Evolutionary conservation across 37 sponge, comb jelly and placozoan genomes (phyloP), one percentile per base, ranked within the genome.

Genomic region (Amphimedon queenslandica): DNA sequence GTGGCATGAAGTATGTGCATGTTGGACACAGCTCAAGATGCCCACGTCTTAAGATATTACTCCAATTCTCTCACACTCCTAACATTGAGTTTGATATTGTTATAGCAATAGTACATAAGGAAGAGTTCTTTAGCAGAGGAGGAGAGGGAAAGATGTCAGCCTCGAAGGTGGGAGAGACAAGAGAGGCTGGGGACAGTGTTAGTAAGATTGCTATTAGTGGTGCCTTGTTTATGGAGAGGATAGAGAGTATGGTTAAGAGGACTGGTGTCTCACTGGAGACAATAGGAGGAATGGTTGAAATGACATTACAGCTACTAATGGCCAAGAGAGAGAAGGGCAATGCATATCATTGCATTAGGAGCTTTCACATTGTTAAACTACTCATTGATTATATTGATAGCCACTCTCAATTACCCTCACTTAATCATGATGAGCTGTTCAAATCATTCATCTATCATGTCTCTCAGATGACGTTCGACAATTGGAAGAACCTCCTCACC

Each of bases 291-390:
- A 57, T 85, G 10, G 80, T 89, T 16, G 94, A 89, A 47, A 81
- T 86, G 71, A 55, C 47, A 34, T 82, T 78, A 3, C 76, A 73
- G 42, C 64, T 80, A 23, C 69, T 93, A 30, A 74, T 32, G 10
- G 78, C 80, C 35, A 41, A 80, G 27, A 42, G 87, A 1, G 84
- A 70, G 70, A 93, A 93, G 72, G 94, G 94, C 3, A 93, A 93
- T 65, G 77, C 84, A n/a, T 93, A 55, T 58, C 82, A 82, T 23
- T 93, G 91, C 75, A 89, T 86, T 37, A 77, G 94, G 16, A 93
- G 91, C 33, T 93, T 86, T 66, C 94, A 93, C 73, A 56, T 93
- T 28, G 77, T 89, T 21, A 73, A 82, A 56, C 39, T 89, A 0
- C 65, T 93, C 16, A 75, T 75, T 23, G 80, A 78, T 23, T 78